phyloP scores from a whole-genome alignment of 2,888 invertebrate genomes.

The Platycnemis pennipes region DNA sequence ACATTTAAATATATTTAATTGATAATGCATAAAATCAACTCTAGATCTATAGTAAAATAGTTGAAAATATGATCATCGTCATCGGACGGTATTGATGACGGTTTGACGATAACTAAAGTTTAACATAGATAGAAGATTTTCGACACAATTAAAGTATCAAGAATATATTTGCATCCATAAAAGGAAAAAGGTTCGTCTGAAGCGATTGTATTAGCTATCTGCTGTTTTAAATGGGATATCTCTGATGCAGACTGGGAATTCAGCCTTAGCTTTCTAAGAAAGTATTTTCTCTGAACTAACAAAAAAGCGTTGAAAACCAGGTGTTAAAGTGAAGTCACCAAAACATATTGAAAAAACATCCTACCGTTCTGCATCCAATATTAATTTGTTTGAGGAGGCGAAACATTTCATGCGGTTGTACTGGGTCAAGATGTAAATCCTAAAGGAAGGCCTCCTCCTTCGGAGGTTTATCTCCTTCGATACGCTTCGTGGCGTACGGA shows the following conservation, averaged over 20 bases:
- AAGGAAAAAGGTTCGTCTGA: too few relatives aligned
- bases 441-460: not conserved
- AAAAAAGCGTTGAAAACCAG: not conserved
- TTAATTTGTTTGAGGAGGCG: not conserved
- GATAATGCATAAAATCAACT: too few relatives aligned
- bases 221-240: too few relatives aligned
- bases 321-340: not conserved
- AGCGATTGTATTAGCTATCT: too few relatives aligned
- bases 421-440: conserved; percentile 5
- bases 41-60: too few relatives aligned
- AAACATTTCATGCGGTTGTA: not conserved
- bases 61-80: too few relatives aligned
- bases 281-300: not conserved
- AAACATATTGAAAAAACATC: conserved; percentile 2
- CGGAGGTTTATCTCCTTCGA: not conserved
- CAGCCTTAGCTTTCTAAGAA: not conserved
- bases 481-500: not conserved
- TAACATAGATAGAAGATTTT: too few relatives aligned
- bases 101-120: too few relatives aligned
- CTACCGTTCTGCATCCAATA: not conserved
- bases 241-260: not conserved
- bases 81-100: too few relatives aligned
- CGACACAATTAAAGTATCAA: too few relatives aligned
- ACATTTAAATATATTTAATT: too few relatives aligned
- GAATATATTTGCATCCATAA: too few relatives aligned